Conservation (phyloP, 2,797 vertebrate genomes). For the Agapornis canus region DNA sequence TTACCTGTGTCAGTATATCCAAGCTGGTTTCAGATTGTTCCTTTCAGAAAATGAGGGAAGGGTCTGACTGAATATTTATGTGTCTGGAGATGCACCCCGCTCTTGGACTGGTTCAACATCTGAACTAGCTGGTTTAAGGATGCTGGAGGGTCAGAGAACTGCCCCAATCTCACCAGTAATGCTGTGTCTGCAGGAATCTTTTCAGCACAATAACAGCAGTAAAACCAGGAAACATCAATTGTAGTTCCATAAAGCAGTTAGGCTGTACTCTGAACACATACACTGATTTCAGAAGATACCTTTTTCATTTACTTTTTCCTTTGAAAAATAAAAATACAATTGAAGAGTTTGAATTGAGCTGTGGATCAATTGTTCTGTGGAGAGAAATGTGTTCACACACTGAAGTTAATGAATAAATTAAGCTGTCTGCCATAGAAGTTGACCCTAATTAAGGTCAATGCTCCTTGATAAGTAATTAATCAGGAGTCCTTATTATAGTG, state of each 20-base stretch:
- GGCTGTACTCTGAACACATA: background rate
- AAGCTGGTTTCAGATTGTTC: background rate
- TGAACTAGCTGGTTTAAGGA: background rate
- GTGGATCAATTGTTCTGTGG: background rate
- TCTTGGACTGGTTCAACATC: background rate
- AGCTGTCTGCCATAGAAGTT: background rate
- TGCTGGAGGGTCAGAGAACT: background rate
- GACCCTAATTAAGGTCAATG: conserved; percentile 82
- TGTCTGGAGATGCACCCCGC: background rate
- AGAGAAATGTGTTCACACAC: background rate
- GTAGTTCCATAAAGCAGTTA: background rate
- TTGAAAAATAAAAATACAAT: background rate
- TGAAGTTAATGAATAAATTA: conserved; percentile 27
- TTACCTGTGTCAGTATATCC: background rate
- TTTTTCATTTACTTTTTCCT: background rate
- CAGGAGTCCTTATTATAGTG: conserved; percentile 59
- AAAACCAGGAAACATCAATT: background rate
- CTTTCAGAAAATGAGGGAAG: background rate
- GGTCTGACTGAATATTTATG: background rate
- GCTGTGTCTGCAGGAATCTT: background rate
- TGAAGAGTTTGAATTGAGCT: background rate
- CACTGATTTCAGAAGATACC: background rate
- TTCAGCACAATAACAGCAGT: background rate
- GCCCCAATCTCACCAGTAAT: no score
- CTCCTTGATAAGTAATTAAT: conserved; percentile 85